These are phyloP conservation scores for Limnodromus scolopaceus DNA, from an alignment of 2,797 vertebrate genomes.

Conservation along the genomic window DNA sequence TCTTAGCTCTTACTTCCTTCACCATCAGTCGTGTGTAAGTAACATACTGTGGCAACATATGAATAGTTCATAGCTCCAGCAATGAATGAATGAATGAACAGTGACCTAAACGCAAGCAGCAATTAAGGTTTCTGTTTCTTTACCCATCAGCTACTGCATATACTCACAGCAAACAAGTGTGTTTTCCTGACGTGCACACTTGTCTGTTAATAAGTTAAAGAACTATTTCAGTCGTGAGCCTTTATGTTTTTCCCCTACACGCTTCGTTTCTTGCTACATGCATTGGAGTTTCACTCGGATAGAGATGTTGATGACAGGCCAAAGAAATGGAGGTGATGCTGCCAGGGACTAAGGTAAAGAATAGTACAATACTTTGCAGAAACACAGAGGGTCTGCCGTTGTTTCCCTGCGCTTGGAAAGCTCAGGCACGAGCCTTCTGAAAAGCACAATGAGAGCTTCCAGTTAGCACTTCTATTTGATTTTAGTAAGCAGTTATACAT, in stretches of 20 bases:
- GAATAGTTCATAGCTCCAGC: slow-evolving; percentile 90
- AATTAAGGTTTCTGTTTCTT: slow-evolving; percentile 71
- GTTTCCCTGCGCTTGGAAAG: neutral
- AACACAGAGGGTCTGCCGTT: neutral
- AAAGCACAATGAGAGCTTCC: neutral
- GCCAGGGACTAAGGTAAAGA: slow-evolving; percentile 6
- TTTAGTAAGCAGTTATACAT: neutral
- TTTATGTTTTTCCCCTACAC: slow-evolving; percentile 48
- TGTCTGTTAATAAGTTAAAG: slow-evolving; percentile 52
- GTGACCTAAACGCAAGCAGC: slow-evolving; percentile 67
- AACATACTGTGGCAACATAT: slow-evolving; percentile 93
- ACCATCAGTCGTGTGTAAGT: slow-evolving; percentile 91
- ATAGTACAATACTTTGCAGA: neutral
- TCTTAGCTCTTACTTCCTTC: slow-evolving; percentile 85
- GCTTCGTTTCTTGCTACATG: slow-evolving; percentile 48
- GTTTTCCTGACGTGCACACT: slow-evolving; percentile 65
- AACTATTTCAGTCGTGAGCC: slow-evolving; percentile 40
- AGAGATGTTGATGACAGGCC: slow-evolving; percentile 32
- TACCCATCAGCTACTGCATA: slow-evolving; percentile 60
- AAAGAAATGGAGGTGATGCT: slow-evolving; percentile 6
- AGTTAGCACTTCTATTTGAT: neutral
- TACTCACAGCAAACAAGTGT: slow-evolving; percentile 58
- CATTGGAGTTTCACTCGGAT: slow-evolving; percentile 5
- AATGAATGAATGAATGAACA: slow-evolving; percentile 78
- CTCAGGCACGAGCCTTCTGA: neutral